Conservation (phyloP, 2,113 vertebrate genomes). For the Brevimyrus niger region DNA sequence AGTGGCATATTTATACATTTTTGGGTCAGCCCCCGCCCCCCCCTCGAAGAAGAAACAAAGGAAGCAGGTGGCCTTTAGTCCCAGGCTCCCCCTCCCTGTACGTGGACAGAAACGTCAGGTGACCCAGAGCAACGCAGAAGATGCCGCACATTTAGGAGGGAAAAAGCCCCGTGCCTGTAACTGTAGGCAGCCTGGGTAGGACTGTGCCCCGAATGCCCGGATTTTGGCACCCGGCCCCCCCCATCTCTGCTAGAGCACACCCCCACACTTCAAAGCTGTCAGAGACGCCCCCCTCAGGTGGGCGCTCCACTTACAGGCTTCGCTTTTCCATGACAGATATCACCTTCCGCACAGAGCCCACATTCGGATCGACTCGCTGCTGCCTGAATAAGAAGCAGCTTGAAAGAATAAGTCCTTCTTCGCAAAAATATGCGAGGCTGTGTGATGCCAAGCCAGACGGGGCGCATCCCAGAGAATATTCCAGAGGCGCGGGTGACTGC, state of each 20-base stretch:
- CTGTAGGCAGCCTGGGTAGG: not conserved
- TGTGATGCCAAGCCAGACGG: not conserved
- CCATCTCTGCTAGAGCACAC: not conserved
- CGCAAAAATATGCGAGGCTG: not conserved
- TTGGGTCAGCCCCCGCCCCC: not conserved
- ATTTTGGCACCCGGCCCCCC: not conserved
- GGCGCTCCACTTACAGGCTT: not conserved
- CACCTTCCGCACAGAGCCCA: not conserved
- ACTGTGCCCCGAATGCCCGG: not conserved
- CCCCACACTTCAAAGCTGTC: not conserved
- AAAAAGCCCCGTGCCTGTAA: not conserved
- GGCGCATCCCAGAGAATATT: not conserved
- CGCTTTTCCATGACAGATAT: not conserved
- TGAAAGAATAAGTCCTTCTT: not conserved
- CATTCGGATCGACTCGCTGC: not conserved
- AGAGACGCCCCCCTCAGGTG: too few species aligned
- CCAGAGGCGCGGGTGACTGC: not conserved
- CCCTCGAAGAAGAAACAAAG: not conserved
- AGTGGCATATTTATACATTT: not conserved
- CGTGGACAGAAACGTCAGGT: not conserved
- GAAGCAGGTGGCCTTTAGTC: not conserved
- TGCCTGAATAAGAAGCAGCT: not conserved
- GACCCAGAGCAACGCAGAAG: not conserved
- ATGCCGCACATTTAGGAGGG: not conserved
- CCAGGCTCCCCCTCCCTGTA: not conserved